A percentile compares a stretch with the other conserved stretches of the same genome.
These are phyloP conservation scores for Allolobophora icterica DNA, from an alignment of 2,888 invertebrate genomes.

Conservation along the genomic window DNA sequence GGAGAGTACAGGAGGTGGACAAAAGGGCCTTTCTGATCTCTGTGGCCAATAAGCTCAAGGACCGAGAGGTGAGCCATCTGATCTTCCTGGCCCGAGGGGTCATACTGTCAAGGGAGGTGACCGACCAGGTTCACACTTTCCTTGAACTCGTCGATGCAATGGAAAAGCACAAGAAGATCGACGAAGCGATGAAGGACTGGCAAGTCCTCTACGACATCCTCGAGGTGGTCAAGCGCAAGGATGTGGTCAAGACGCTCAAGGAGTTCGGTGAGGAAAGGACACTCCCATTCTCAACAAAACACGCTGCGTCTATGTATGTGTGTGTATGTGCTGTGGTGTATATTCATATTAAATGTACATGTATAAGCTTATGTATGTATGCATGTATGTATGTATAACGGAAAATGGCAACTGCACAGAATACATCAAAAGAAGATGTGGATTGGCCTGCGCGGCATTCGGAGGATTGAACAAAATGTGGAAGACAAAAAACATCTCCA, in stretches of 20 bases:
- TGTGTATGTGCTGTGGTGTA: too few species aligned
- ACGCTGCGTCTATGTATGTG: too few species aligned
- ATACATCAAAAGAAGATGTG: too few species aligned
- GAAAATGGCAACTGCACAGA: too few species aligned
- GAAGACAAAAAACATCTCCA: too few species aligned
- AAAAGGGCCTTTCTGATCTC: not conserved
- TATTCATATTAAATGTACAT: too few species aligned
- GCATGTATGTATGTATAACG: too few species aligned
- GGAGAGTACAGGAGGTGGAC: not conserved
- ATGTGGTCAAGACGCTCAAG: not conserved
- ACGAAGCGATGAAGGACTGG: constrained; percentile 20
- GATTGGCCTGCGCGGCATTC: too few species aligned
- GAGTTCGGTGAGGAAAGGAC: not conserved
- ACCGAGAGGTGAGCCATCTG: not conserved
- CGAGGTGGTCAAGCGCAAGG: not conserved
- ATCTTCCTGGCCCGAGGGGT: not conserved
- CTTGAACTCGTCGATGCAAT: not conserved
- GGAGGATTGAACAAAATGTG: too few species aligned
- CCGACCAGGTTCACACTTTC: constrained; percentile 3
- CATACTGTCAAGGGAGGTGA: not conserved
- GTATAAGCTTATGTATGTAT: too few species aligned
- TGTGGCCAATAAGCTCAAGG: not conserved
- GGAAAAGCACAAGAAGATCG: not conserved
- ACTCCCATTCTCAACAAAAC: not conserved
- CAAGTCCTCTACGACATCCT: not conserved